Evolutionary conservation across 2,797 vertebrate genomes (phyloP).

Genomic region (Pteropus rufus): DNA sequence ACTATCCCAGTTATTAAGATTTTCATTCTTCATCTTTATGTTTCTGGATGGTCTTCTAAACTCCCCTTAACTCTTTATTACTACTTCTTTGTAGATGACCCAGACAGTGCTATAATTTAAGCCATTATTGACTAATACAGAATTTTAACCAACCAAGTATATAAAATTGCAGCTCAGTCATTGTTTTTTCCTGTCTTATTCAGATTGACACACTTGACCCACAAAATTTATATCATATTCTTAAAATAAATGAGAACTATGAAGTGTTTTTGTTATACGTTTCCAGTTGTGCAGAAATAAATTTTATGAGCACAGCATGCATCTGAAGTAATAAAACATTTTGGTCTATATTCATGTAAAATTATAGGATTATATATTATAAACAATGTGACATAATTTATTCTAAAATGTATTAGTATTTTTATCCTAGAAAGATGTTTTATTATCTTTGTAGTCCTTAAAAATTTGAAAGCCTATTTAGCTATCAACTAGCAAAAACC

Average conservation of each 20-base stretch:
- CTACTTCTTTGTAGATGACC: neutral
- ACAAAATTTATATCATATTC: neutral
- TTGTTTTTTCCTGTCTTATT: conserved; percentile 30
- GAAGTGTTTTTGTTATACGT: conserved; percentile 2
- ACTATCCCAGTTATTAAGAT: neutral
- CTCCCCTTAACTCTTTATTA: neutral
- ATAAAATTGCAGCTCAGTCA: neutral
- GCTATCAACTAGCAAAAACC: neutral
- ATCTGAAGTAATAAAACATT: conserved; percentile 23
- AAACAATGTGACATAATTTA: conserved; percentile 13
- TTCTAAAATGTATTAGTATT: neutral
- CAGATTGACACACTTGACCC: neutral
- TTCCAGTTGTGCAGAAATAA: conserved; percentile 14
- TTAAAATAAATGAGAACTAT: conserved; percentile 29
- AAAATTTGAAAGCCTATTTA: conserved; percentile 18
- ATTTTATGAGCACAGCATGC: neutral
- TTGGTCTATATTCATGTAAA: neutral
- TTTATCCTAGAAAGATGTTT: conserved; percentile 43
- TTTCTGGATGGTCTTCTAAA: conserved; percentile 20
- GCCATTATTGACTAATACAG: neutral
- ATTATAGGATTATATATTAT: neutral
- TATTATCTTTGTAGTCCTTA: conserved; percentile 17
- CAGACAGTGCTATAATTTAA: neutral
- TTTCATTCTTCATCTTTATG: conserved; percentile 23
- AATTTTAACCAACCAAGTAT: neutral